Percentiles rank a stretch among this genome's conserved stretches.
phyloP scores from a whole-genome alignment of 2,888 invertebrate species.

The Drosophila infuscata region DNA sequence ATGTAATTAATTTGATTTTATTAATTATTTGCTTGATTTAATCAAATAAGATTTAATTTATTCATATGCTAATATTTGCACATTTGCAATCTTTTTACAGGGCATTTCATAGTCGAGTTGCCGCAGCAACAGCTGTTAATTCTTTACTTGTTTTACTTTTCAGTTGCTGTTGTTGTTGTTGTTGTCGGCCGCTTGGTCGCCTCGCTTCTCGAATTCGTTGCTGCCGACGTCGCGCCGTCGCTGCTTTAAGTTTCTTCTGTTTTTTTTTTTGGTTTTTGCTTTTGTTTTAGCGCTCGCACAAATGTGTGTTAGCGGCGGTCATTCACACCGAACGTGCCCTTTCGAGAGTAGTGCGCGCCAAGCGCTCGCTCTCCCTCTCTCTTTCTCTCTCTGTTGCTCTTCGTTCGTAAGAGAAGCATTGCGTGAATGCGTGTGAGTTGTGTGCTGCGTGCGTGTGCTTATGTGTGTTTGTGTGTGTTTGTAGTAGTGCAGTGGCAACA shows the following conservation, averaged over 20 bases:
- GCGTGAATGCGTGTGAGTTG: slow-evolving; percentile 31
- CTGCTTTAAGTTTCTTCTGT: slow-evolving; percentile 42
- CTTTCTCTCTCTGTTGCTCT: slow-evolving; percentile 14
- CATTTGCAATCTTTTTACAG: slow-evolving; percentile 19
- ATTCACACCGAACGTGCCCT: slow-evolving; percentile 84
- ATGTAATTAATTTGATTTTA: not conserved
- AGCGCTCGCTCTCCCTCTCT: slow-evolving; percentile 25
- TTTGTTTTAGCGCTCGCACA: slow-evolving; percentile 75
- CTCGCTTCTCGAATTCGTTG: slow-evolving; percentile 58
- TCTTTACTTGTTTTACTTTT: slow-evolving; percentile 67
- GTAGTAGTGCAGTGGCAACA: slow-evolving; percentile 55
- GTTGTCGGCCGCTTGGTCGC: slow-evolving; percentile 39
- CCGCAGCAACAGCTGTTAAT: slow-evolving; percentile 12
- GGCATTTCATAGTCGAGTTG: slow-evolving; percentile 23
- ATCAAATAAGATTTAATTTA: not conserved
- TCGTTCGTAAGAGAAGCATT: slow-evolving; percentile 43
- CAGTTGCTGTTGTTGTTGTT: slow-evolving; percentile 52
- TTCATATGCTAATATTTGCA: not conserved
- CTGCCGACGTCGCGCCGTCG: slow-evolving; percentile 48
- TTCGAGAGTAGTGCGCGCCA: slow-evolving; percentile 64
- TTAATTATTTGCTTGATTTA: not conserved
- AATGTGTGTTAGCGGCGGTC: slow-evolving; percentile 84
- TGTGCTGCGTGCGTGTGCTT: slow-evolving; percentile 17
- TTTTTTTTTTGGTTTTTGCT: slow-evolving; percentile 49
- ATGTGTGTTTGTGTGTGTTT: slow-evolving; percentile 22